Evolutionary conservation across 2,888 invertebrate species (phyloP), one percentile per base, ranked within the genome.

Genomic region (Orthosia gothica): DNA sequence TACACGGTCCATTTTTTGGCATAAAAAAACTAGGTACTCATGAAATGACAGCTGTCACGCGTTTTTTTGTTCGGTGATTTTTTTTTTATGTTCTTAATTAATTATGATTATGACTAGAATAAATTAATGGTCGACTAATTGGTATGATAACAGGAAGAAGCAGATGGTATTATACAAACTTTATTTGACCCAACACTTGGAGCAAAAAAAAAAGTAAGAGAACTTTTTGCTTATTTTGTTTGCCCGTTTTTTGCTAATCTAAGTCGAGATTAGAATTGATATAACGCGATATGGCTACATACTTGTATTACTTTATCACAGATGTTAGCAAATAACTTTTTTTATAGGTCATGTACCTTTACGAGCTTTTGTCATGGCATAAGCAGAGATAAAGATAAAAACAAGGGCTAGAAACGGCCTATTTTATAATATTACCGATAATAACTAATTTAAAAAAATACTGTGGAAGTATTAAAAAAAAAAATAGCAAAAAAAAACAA

Each of bases 211-310:
- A 0, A 23, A 50, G 5, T 23, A 26, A 18, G 57, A 54, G n/a
- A 0, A 18, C 32, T n/a, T 32, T 50, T 65, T 65, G 40, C 47
- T 47, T 5, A n/a, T 40, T 70, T 18, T 52, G 18, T 13, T 15
- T 5, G n/a, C 0, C 5, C 2, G 9, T 65, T 76, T 81, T 82
- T 68, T 79, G 50, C 50, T 58, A 52, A 69, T 82, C 78, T 52
- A 5, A 47, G 57, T n/a, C 0, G 16, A 69, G 74, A 79, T 82
- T 74, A 74, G 32, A 57, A 63, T 62, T 62, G 74, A 79, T 74
- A 62, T 45, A 23, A n/a, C 40, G 3, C n/a, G 54, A 47, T 65
- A 79, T 23, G 79, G n/a, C 58, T 54, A 45, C 23, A 54, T 20
- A 66, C 12, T 62, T 78, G 52, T 79, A 79, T 70, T 57, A 2